A percentile compares a stretch with the other conserved stretches of the same genome.
Conservation (phyloP, 2,888 invertebrate species). For the Diarsia rubi region DNA sequence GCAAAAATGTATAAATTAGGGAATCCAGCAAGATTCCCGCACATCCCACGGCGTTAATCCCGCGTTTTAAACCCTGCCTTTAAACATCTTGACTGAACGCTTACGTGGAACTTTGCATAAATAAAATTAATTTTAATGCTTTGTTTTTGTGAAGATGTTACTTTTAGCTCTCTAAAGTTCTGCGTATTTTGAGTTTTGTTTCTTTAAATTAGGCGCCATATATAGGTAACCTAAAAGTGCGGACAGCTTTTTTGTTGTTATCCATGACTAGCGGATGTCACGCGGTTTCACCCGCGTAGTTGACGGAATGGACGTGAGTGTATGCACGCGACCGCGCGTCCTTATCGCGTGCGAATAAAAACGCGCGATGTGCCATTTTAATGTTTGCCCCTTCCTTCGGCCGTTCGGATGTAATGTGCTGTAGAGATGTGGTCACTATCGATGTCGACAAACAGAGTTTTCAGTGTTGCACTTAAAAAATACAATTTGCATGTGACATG, state of each 20-base stretch:
- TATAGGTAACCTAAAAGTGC: not conserved
- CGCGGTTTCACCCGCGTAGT: too few relatives aligned
- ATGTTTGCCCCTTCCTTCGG: conserved; percentile 78
- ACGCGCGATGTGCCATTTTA: conserved; percentile 79
- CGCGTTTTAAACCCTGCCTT: conserved; percentile 47
- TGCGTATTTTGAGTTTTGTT: not conserved
- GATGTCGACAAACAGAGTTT: conserved; percentile 10
- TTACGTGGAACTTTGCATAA: conserved; percentile 65
- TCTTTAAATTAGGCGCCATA: not conserved
- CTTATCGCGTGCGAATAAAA: conserved; percentile 83
- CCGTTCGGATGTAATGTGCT: conserved; percentile 72
- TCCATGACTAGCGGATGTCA: too few relatives aligned
- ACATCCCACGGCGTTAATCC: conserved; percentile 49
- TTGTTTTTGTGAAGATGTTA: conserved; percentile 11
- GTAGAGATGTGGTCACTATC: conserved; percentile 64
- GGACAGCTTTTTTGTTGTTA: not conserved
- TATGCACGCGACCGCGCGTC: conserved; percentile 60
- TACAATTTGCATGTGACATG: not conserved
- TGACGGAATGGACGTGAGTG: conserved; percentile 68
- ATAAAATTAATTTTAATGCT: conserved; percentile 61
- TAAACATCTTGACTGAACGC: conserved; percentile 56
- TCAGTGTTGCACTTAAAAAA: not conserved
- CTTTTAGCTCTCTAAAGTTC: not conserved
- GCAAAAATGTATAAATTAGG: conserved; percentile 61
- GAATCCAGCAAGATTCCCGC: conserved; percentile 27